Conservation (phyloP, 2,113 vertebrate genomes). For the Oxyura jamaicensis region DNA sequence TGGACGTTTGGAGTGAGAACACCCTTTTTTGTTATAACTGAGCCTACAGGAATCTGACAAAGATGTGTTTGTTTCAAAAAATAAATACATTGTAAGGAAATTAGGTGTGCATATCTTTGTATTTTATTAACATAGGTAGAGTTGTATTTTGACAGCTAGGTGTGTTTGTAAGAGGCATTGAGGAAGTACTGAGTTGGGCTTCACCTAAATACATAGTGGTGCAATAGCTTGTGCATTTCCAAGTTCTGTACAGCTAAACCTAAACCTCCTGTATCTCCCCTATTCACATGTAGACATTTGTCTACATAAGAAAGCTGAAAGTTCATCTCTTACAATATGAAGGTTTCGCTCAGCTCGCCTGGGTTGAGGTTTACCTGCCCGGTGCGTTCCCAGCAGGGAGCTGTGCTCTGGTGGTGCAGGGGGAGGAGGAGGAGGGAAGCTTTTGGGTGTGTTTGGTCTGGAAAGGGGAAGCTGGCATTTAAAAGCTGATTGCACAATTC, state of each 20-base stretch:
- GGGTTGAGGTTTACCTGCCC: too few species aligned
- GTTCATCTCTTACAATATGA: not conserved
- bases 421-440: not conserved
- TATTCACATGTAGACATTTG: rapidly evolving
- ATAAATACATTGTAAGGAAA: not conserved
- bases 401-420: not conserved
- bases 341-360: not conserved
- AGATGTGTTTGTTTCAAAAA: not conserved
- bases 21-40: not conserved
- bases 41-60: not conserved
- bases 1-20: not conserved
- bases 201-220: not conserved
- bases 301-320: not conserved
- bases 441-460: not conserved
- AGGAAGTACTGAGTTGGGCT: not conserved
- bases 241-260: not conserved
- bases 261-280: not conserved
- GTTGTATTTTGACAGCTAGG: not conserved
- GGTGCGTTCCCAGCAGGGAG: too few species aligned
- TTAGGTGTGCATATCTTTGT: not conserved
- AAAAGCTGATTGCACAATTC: not conserved
- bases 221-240: not conserved
- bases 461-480: not conserved
- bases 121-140: too few species aligned
- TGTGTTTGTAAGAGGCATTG: not conserved